A percentile compares a stretch with the other conserved stretches of the same genome.
Evolutionary conservation across 1,140 invertebrate species (phyloP).

Genomic region (Aricia agestis): DNA sequence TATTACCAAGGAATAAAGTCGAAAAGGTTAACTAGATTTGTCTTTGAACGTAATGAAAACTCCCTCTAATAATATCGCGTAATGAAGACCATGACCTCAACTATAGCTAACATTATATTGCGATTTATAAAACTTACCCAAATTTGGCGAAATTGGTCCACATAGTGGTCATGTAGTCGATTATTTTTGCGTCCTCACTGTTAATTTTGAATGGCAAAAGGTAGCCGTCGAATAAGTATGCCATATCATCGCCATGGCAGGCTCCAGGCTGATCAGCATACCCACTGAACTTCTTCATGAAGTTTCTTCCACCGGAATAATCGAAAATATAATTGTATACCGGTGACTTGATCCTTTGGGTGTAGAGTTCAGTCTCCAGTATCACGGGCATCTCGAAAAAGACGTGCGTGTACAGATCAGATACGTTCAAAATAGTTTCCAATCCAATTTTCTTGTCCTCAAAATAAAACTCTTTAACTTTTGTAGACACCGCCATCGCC

Average conservation of each 20-base stretch:
- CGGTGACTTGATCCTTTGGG: slow-evolving; percentile 32
- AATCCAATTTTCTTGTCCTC: slow-evolving; percentile 43
- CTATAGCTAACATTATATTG: background rate
- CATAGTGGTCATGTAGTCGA: slow-evolving; percentile 44
- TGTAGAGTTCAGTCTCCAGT: slow-evolving; percentile 45
- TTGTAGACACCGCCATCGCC: slow-evolving; percentile 31
- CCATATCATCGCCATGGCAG: slow-evolving; percentile 60
- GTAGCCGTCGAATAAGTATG: slow-evolving; percentile 55
- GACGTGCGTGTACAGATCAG: slow-evolving; percentile 53
- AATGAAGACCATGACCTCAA: too few species aligned
- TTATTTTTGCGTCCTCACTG: slow-evolving; percentile 7
- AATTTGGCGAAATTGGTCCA: slow-evolving; percentile 69
- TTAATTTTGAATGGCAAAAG: slow-evolving; percentile 26
- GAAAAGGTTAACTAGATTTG: too few species aligned
- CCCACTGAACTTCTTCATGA: slow-evolving; percentile 42
- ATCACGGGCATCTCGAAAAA: slow-evolving; percentile 59
- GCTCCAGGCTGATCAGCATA: slow-evolving; percentile 43
- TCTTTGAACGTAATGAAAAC: too few species aligned
- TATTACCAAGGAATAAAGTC: too few species aligned
- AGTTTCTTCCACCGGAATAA: slow-evolving; percentile 52
- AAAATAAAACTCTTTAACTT: slow-evolving; percentile 56
- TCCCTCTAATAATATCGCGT: too few species aligned
- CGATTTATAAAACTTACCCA: slow-evolving; percentile 38
- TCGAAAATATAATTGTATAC: slow-evolving; percentile 62
- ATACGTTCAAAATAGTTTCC: slow-evolving; percentile 40